Evolutionary conservation across 2,888 invertebrate genomes (phyloP).

Genomic region (Nomada fabriciana): DNA sequence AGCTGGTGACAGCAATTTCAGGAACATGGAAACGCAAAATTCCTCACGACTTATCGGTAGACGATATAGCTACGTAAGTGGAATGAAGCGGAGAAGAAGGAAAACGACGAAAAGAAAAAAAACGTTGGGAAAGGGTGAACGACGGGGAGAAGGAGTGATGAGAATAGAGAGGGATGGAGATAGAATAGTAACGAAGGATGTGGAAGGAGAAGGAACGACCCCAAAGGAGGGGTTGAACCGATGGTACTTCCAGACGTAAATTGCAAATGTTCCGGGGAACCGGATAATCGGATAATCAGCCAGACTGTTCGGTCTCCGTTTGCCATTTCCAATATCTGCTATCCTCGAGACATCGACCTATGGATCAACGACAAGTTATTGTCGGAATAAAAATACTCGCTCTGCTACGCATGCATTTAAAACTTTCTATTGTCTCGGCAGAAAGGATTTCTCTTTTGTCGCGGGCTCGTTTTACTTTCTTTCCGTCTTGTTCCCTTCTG

Average conservation of each 20-base stretch:
- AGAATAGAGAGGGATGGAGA: constrained; percentile 4
- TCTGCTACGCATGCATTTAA: constrained; percentile 41
- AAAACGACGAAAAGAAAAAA: not conserved
- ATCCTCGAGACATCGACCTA: constrained; percentile 70
- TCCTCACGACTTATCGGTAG: constrained; percentile 55
- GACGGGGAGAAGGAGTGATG: not conserved
- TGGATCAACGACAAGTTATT: constrained; percentile 63
- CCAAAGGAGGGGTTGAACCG: constrained; percentile 60
- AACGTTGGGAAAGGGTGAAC: constrained; percentile 9
- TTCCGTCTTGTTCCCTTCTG: not conserved
- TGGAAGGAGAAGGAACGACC: constrained; percentile 59
- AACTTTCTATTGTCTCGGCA: constrained; percentile 29
- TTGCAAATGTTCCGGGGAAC: constrained; percentile 81
- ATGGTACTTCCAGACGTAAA: constrained; percentile 75
- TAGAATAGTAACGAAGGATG: constrained; percentile 43
- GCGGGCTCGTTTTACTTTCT: not conserved
- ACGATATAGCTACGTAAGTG: constrained; percentile 20
- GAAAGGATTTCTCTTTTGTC: constrained; percentile 8
- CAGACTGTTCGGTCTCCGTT: constrained; percentile 81
- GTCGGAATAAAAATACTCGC: constrained; percentile 54
- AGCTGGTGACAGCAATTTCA: constrained; percentile 32
- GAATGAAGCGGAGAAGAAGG: constrained; percentile 5
- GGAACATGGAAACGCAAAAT: constrained; percentile 64
- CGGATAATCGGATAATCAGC: constrained; percentile 83
- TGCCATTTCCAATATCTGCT: constrained; percentile 80